Conservation (phyloP, 2,113 vertebrate genomes). For the Athene noctua region DNA sequence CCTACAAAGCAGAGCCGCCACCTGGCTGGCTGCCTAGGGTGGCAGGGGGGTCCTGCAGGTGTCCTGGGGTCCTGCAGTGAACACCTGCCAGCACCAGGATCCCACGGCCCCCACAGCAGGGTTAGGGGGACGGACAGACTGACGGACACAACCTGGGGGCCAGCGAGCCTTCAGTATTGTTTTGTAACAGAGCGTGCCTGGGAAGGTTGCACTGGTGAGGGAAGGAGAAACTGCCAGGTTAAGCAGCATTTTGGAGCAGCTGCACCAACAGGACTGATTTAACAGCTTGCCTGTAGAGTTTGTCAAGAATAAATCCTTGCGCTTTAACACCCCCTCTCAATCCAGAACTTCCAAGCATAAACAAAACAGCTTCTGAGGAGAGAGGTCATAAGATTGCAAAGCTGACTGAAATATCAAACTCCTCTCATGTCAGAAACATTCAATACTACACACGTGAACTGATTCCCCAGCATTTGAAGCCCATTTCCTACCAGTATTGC, state of each 20-base stretch:
- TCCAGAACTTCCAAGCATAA: neutral
- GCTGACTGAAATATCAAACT: neutral
- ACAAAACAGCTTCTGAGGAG: neutral
- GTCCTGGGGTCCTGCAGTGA: neutral
- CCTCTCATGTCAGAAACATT: neutral
- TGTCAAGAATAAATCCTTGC: neutral
- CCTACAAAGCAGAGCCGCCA: too few species aligned
- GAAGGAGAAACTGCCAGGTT: neutral
- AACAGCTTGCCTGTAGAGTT: too few species aligned
- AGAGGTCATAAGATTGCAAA: neutral
- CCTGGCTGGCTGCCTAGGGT: accelerated
- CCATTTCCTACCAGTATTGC: neutral
- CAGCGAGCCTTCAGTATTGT: neutral
- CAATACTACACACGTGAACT: neutral
- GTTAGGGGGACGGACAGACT: too few species aligned
- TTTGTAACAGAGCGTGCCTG: neutral
- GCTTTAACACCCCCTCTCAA: neutral
- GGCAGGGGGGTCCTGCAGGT: too few species aligned
- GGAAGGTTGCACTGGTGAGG: neutral
- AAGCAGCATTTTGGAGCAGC: neutral
- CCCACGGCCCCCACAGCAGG: too few species aligned
- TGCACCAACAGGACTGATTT: neutral
- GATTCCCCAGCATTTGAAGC: neutral
- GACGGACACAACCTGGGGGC: too few species aligned
- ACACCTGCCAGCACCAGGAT: neutral